These are phyloP conservation scores for Brassicogethes aeneus DNA, from an alignment of 2,888 invertebrate genomes.

Conservation along the genomic window DNA sequence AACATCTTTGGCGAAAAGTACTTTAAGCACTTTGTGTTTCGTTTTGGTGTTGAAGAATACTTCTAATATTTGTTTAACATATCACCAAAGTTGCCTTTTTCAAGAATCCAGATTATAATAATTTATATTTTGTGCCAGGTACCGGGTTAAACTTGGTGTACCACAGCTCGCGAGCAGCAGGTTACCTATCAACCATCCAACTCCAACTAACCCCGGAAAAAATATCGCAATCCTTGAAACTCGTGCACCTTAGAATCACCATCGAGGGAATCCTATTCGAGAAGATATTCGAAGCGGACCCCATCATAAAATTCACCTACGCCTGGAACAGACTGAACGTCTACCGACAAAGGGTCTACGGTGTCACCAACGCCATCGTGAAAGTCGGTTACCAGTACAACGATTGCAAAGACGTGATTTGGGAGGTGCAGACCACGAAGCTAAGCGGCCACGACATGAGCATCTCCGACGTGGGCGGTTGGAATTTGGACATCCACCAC, in stretches of 20 bases:
- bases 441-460: slow-evolving; percentile 94
- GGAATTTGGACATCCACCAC: slow-evolving; percentile 97
- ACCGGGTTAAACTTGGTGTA: slow-evolving; percentile 94
- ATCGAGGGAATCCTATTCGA: slow-evolving; percentile 93
- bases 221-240: slow-evolving; percentile 68
- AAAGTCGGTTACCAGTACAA: slow-evolving; percentile 95
- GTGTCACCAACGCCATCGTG: slow-evolving; percentile 89
- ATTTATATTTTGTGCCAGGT: too few relatives aligned
- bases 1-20: too few relatives aligned
- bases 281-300: slow-evolving; percentile 91
- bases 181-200: slow-evolving; percentile 87
- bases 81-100: too few relatives aligned
- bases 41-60: too few relatives aligned
- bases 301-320: slow-evolving; percentile 92
- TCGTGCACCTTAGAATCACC: slow-evolving; percentile 88
- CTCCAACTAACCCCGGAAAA: slow-evolving; percentile 80
- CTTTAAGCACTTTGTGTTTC: too few relatives aligned
- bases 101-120: too few relatives aligned
- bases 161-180: slow-evolving; percentile 89
- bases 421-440: slow-evolving; percentile 94
- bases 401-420: slow-evolving; percentile 85
- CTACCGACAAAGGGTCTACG: slow-evolving; percentile 92
- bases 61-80: too few relatives aligned
- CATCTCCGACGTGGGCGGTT: slow-evolving; percentile 93
- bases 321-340: slow-evolving; percentile 96